phyloP scores from a whole-genome alignment of 2,113 vertebrate genomes.

The Psettodes erumei region DNA sequence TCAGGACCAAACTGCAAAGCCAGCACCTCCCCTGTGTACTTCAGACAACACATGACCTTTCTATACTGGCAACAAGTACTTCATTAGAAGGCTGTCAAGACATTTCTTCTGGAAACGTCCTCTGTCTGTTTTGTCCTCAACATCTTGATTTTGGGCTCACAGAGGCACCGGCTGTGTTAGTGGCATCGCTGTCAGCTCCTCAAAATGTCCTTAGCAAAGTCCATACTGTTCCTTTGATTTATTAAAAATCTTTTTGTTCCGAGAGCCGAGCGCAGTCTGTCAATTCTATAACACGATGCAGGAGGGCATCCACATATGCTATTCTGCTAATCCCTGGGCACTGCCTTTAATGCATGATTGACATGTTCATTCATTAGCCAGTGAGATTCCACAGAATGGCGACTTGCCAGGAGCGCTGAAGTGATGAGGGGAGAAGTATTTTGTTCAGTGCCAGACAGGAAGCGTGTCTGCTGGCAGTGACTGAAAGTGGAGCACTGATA shows the following conservation, averaged over 20 bases:
- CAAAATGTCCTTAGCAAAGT: constrained; percentile 29
- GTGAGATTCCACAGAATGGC: constrained; percentile 64
- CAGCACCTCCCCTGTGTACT: not conserved
- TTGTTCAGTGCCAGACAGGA: constrained; percentile 42
- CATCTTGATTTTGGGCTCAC: constrained; percentile 22
- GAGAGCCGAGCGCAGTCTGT: constrained; percentile 37
- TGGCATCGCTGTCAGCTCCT: constrained; percentile 28
- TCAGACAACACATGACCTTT: constrained; percentile 25
- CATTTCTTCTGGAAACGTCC: constrained; percentile 14
- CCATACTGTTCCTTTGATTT: constrained; percentile 48
- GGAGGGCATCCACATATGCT: constrained; percentile 45
- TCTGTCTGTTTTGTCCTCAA: constrained; percentile 11
- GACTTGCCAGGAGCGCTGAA: constrained; percentile 49
- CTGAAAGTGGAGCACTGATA: constrained; percentile 26
- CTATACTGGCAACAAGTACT: constrained; percentile 18
- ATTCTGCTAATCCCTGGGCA: constrained; percentile 42
- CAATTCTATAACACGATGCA: constrained; percentile 40
- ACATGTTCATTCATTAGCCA: constrained; percentile 65
- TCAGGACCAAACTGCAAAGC: not conserved
- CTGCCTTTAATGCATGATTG: constrained; percentile 61
- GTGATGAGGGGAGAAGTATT: constrained; percentile 48
- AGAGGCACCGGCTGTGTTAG: constrained; percentile 11
- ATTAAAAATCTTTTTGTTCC: constrained; percentile 50
- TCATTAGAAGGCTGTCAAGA: constrained; percentile 35
- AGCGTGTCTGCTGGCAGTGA: constrained; percentile 34